Evolutionary conservation across 2,888 invertebrate genomes (phyloP), one percentile per base, ranked within the genome.

Genomic region (Acronicta leporina): DNA sequence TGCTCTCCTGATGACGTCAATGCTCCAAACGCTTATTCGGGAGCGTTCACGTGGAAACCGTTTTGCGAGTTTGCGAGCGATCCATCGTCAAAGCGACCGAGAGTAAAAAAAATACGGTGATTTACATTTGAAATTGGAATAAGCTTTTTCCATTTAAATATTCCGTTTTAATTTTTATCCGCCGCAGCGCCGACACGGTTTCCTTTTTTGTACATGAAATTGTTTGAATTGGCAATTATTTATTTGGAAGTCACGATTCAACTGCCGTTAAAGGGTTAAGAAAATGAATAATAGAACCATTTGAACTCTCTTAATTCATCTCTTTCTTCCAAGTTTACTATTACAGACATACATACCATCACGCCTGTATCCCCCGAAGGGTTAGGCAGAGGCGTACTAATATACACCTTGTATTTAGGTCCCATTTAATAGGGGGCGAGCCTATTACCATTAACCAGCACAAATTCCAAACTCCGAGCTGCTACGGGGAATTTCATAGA

Each of bases 1-100:
- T 90, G 83, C 74, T 85, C 80, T 84, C 82, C 84, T 85, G 89
- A 88, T 92, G 94, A 94, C 93, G 94, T 93, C 94, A 94, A 88
- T 88, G 86, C 83, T 82, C 77, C 70, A 78, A 80, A 79, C 76
- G 80, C 75, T 79, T 77, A 82, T 81, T 83, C 79, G 77, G 82
- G 81, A 76, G 77, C 81, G 81, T 81, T 82, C 81, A 76, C 77
- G 74, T 80, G 83, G 83, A 84, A 84, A 80, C 73, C 70, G 81
- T 83, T 86, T 83, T 77, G 73, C 57, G 50, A 77, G 73, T 84
- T 84, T 77, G 64, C 49, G 56, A 77, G 63, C 65, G 68, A 73
- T 46, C 38, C 67, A 61, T 68, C 63, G 58, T 69, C 64, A 74
- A 72, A 79, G 72, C 48, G 61, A 70, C 45, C 57, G 58, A 67